Percentiles rank a stretch among this genome's conserved stretches.
Evolutionary conservation across 2,113 vertebrate genomes (phyloP).

Genomic region (Argyrosomus japonicus): DNA sequence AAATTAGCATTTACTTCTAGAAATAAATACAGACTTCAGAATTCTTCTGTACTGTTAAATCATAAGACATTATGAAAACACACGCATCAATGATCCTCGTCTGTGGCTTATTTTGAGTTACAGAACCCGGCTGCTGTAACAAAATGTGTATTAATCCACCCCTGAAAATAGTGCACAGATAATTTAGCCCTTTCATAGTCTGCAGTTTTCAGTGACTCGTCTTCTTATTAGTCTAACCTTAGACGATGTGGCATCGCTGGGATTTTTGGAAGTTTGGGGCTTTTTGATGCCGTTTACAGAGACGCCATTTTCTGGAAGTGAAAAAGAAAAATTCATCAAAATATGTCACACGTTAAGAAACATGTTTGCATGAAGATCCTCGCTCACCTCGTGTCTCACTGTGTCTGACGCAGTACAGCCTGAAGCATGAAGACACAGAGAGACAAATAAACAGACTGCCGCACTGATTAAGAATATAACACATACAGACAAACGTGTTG

Average conservation of each 20-base stretch:
- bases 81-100: too few relatives aligned
- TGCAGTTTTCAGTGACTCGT: not conserved
- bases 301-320: not conserved
- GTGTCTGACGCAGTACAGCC: conserved; percentile 65
- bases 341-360: not conserved
- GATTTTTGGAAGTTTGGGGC: not conserved
- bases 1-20: not conserved
- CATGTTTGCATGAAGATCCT: not conserved
- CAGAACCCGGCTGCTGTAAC: not conserved
- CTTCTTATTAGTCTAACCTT: conserved; percentile 37
- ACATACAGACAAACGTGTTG: not conserved
- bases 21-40: not conserved
- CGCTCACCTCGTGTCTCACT: not conserved
- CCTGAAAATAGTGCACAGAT: not conserved
- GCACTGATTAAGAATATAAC: not conserved
- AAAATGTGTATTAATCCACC: not conserved
- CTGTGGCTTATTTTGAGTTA: too few relatives aligned
- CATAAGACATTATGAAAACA: too few relatives aligned
- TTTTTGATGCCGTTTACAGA: not conserved
- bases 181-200: too few relatives aligned
- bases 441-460: not conserved
- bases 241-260: not conserved
- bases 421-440: conserved; percentile 25
- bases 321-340: not conserved
- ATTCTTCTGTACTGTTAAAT: not conserved